phyloP scores from a whole-genome alignment of 2,797 vertebrate species.

The Eutrigla gurnardus region DNA sequence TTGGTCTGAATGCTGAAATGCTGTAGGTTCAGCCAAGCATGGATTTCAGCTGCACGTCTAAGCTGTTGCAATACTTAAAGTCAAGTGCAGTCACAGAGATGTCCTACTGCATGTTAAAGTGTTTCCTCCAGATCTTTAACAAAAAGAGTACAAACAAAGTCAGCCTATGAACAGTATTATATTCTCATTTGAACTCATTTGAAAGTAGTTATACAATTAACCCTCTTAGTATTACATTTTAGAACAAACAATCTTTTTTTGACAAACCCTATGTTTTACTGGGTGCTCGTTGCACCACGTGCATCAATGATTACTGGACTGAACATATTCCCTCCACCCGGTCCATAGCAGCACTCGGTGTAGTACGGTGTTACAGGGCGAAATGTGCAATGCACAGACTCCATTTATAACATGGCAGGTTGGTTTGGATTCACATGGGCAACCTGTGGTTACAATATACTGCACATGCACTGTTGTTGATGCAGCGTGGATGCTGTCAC shows the following conservation, averaged over 20 bases:
- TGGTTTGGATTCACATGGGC: slow-evolving; percentile 5
- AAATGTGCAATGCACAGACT: slow-evolving; percentile 18
- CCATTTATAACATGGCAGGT: neutral
- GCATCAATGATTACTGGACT: slow-evolving; percentile 22
- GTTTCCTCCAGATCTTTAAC: slow-evolving; percentile 32
- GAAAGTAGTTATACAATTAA: slow-evolving; percentile 14
- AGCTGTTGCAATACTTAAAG: slow-evolving; percentile 65
- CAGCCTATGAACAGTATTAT: slow-evolving; percentile 30
- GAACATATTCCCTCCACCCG: slow-evolving; percentile 3
- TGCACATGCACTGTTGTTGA: slow-evolving; percentile 15
- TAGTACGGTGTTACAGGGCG: neutral
- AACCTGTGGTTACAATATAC: slow-evolving; percentile 2
- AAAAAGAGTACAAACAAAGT: slow-evolving; percentile 23
- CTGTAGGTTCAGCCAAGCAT: slow-evolving; percentile 79
- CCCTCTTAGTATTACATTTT: neutral
- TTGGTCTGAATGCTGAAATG: slow-evolving; percentile 36
- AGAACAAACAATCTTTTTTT: slow-evolving; percentile 35
- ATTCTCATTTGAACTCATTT: slow-evolving; percentile 49
- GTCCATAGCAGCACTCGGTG: neutral
- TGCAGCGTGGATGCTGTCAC: slow-evolving; percentile 20
- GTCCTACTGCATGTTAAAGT: slow-evolving; percentile 51
- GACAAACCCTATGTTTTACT: slow-evolving; percentile 61
- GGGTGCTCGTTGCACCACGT: slow-evolving; percentile 55
- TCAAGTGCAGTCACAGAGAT: slow-evolving; percentile 64
- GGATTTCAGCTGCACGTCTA: slow-evolving; percentile 87